Evolutionary conservation across 2,888 invertebrate species (phyloP).

Genomic region (Noctua janthina): DNA sequence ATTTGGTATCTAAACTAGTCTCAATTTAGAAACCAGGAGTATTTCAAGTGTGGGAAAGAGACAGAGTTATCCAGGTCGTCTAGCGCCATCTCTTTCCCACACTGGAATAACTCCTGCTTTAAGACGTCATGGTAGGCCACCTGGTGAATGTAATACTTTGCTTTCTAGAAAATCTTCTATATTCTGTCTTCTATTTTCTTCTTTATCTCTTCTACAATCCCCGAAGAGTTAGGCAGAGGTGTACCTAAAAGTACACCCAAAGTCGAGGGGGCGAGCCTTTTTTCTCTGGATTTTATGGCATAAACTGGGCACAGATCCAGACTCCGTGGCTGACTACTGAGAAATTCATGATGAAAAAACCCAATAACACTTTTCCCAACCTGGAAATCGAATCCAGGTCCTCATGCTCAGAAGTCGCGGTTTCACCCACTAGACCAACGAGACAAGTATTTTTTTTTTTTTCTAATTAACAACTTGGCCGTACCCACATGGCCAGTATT

Average conservation of each 20-base stretch:
- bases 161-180: too few species aligned
- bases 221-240: background rate
- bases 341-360: background rate
- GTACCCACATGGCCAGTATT: constrained; percentile 28
- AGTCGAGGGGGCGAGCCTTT: background rate
- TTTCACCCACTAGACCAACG: background rate
- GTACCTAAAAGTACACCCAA: background rate
- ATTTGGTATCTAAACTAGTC: too few species aligned
- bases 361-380: background rate
- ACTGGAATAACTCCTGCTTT: too few species aligned
- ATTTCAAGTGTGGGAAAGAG: too few species aligned
- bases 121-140: too few species aligned
- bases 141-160: too few species aligned
- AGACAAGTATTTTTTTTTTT: background rate
- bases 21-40: too few species aligned
- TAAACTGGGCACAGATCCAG: background rate
- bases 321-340: background rate
- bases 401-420: background rate
- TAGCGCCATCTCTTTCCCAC: too few species aligned
- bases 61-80: too few species aligned
- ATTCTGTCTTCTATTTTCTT: too few species aligned
- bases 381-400: background rate
- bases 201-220: too few species aligned
- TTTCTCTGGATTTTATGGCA: background rate
- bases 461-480: constrained; percentile 55